Percentiles rank a stretch among this genome's conserved stretches.
These are phyloP conservation scores for Lepus europaeus DNA, from an alignment of 2,113 vertebrate genomes.

Conservation along the genomic window DNA sequence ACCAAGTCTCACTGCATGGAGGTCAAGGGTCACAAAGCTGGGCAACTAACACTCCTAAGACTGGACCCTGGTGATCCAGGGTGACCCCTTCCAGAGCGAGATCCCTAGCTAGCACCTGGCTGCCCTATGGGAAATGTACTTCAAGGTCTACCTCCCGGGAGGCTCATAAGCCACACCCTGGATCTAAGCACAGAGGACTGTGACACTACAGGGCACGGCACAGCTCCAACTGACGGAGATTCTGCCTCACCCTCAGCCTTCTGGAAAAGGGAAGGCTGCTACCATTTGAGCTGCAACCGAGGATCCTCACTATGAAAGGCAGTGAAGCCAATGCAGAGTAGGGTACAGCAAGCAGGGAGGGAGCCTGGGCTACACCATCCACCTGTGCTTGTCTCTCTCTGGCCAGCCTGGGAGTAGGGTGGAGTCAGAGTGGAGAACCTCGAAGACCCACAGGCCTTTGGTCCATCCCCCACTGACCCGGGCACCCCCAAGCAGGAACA, in stretches of 20 bases:
- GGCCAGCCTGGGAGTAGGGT: accelerated
- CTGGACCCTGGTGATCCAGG: background rate
- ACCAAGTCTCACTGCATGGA: background rate
- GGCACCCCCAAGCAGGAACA: background rate
- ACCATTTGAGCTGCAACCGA: background rate
- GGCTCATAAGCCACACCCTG: background rate
- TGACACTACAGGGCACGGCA: no score
- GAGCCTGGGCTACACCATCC: background rate
- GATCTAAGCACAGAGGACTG: background rate
- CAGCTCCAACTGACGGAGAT: background rate
- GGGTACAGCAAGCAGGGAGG: background rate
- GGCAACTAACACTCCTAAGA: background rate
- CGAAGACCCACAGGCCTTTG: background rate
- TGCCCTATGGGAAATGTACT: background rate
- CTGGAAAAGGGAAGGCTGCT: background rate
- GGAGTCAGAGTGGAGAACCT: conserved; percentile 30
- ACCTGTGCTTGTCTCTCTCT: conserved; percentile 56
- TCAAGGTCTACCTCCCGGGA: background rate
- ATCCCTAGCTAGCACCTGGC: background rate
- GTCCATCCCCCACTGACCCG: background rate
- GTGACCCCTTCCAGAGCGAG: no score
- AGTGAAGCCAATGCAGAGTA: background rate
- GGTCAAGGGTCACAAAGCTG: background rate
- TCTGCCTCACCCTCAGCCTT: background rate
- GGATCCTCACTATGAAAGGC: background rate